Conservation (phyloP, 2,888 invertebrate genomes). For the Nephrotoma guestfalica region DNA sequence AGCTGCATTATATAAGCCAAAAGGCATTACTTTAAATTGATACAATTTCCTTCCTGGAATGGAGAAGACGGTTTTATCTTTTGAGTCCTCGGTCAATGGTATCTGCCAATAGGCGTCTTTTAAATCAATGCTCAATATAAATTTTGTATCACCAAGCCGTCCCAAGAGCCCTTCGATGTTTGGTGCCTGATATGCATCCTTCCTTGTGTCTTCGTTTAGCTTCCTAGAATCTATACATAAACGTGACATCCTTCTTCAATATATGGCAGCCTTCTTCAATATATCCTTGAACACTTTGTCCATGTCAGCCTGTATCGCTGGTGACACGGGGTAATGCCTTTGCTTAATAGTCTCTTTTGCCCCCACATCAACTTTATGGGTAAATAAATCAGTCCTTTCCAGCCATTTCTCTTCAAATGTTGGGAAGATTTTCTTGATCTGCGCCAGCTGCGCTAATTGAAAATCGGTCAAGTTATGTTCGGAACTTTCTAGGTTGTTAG, state of each 20-base stretch:
- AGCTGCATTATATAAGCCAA: constrained; percentile 8
- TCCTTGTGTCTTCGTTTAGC: background rate
- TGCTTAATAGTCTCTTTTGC: constrained; percentile 11
- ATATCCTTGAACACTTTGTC: constrained; percentile 20
- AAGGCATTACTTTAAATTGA: constrained; percentile 11
- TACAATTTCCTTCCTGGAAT: constrained; percentile 10
- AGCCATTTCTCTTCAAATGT: background rate
- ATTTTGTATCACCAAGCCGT: constrained; percentile 13
- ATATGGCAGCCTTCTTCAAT: constrained; percentile 18
- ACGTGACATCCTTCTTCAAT: constrained; percentile 12
- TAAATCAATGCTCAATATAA: constrained; percentile 16
- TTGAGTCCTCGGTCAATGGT: constrained; percentile 10
- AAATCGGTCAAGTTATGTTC: background rate
- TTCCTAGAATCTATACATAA: constrained; percentile 1
- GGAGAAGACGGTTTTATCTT: constrained; percentile 15
- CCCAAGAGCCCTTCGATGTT: constrained; percentile 1
- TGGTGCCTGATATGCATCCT: constrained; percentile 6
- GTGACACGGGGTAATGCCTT: constrained; percentile 13
- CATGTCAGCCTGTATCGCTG: constrained; percentile 11
- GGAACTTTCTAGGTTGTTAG: background rate
- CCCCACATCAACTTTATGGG: constrained; percentile 13
- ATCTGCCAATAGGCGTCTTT: constrained; percentile 13
- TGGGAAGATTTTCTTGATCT: background rate
- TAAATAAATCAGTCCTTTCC: background rate
- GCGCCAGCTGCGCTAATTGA: background rate